Conservation (phyloP, 2,797 vertebrate species). For the Lemur catta region DNA sequence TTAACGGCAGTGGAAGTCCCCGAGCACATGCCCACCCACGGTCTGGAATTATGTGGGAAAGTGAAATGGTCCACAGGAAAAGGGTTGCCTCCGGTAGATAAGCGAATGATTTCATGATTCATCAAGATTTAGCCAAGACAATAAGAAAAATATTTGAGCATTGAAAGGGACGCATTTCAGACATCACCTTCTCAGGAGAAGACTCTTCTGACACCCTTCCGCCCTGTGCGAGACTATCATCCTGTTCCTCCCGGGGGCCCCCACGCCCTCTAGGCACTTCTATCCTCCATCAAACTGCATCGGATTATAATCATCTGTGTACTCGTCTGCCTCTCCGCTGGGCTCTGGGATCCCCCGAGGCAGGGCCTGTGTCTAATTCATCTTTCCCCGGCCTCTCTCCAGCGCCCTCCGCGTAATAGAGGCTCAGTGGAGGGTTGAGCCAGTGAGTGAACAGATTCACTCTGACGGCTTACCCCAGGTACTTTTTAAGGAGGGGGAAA, state of each 20-base stretch:
- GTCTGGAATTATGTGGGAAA: neutral
- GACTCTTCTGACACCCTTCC: neutral
- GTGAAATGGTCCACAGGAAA: neutral
- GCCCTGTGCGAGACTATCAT: fast-evolving
- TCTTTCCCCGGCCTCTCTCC: neutral
- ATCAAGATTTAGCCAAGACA: neutral
- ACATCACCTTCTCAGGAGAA: neutral
- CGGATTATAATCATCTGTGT: neutral
- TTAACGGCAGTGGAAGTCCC: neutral
- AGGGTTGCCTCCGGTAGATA: neutral
- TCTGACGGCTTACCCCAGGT: neutral
- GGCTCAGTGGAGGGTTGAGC: neutral
- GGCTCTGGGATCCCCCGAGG: neutral
- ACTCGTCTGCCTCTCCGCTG: neutral
- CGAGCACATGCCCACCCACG: neutral
- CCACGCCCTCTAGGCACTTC: fast-evolving
- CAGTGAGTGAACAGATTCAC: neutral
- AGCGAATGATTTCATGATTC: neutral
- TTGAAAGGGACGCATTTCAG: neutral
- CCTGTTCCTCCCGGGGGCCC: fast-evolving
- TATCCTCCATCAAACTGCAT: fast-evolving
- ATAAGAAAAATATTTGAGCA: neutral
- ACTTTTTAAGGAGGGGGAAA: conserved; percentile 6
- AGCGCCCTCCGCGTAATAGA: neutral
- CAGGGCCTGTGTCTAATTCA: neutral